A percentile compares a stretch with the other conserved stretches of the same genome.
Conservation (phyloP, 2,797 vertebrate genomes). For the Synanceia verrucosa region DNA sequence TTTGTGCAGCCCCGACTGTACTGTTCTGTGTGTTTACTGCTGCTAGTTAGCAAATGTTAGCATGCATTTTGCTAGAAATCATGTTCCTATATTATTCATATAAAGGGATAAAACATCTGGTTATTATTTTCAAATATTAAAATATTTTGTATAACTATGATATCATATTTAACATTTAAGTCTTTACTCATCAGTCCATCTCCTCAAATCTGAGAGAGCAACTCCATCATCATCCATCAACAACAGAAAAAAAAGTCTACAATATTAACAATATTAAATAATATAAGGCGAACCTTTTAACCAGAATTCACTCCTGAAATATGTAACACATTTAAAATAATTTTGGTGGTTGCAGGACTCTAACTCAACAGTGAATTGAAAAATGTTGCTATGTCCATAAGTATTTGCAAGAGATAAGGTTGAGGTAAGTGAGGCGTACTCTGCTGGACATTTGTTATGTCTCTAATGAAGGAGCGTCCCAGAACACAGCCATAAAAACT, state of each 20-base stretch:
- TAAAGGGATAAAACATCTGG: background rate
- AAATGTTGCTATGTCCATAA: slow-evolving; percentile 39
- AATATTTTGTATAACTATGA: too few species aligned
- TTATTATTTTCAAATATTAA: background rate
- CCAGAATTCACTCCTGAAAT: slow-evolving; percentile 17
- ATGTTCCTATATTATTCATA: too few species aligned
- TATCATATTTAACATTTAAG: too few species aligned
- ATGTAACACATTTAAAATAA: slow-evolving; percentile 5
- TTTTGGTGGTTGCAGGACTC: background rate
- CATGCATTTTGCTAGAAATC: background rate
- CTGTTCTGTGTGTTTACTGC: too few species aligned
- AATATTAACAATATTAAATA: too few species aligned
- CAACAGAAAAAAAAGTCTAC: background rate
- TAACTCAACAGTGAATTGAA: slow-evolving; percentile 35
- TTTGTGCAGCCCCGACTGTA: too few species aligned
- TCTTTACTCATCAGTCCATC: too few species aligned
- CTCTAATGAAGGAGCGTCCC: background rate
- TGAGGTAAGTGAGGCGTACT: slow-evolving; percentile 10
- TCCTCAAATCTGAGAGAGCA: background rate
- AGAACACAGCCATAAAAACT: background rate
- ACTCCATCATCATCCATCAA: background rate
- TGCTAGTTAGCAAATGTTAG: background rate
- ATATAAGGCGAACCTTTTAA: background rate
- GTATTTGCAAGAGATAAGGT: slow-evolving; percentile 67
- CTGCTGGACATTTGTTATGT: slow-evolving; percentile 7